A percentile compares a stretch with the other conserved stretches of the same genome.
These are phyloP conservation scores for Autographa pulchrina DNA, from an alignment of 2,888 invertebrate genomes.

Conservation along the genomic window DNA sequence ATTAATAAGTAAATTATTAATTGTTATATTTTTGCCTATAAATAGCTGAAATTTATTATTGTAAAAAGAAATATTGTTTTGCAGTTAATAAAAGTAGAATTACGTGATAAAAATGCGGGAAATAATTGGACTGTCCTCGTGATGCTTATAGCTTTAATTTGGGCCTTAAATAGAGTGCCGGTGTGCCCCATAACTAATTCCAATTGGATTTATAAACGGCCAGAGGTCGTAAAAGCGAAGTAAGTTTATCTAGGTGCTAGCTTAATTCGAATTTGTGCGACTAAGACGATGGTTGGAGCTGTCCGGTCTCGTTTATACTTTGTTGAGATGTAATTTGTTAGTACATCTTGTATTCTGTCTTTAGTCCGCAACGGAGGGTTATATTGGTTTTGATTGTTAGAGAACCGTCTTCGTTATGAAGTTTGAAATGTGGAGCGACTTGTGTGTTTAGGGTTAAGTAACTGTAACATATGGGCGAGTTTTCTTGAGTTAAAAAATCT, in stretches of 20 bases:
- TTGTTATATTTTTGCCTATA: background rate
- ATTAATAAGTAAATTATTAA: background rate
- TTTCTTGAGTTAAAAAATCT: no score
- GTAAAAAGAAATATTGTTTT: background rate
- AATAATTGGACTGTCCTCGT: background rate
- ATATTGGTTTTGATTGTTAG: conserved; percentile 42
- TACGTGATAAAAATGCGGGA: conserved; percentile 1
- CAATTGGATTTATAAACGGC: conserved; percentile 76
- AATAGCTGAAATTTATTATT: background rate
- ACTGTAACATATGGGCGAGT: no score
- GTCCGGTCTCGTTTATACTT: conserved; percentile 60
- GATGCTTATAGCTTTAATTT: background rate
- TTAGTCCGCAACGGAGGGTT: conserved; percentile 18
- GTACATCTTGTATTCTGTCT: conserved; percentile 39
- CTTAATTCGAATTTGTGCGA: conserved; percentile 69
- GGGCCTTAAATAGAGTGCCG: conserved; percentile 48
- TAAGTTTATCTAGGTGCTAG: conserved; percentile 61
- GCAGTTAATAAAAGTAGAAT: background rate
- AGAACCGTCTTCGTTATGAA: conserved; percentile 1
- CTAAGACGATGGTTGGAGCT: conserved; percentile 57
- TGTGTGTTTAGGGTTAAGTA: background rate
- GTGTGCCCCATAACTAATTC: conserved; percentile 64
- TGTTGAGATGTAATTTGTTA: conserved; percentile 49
- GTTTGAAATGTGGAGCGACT: background rate
- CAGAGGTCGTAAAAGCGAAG: conserved; percentile 70